These are phyloP conservation scores for Lamproptera curius DNA, from an alignment of 2,888 invertebrate species.

Conservation along the genomic window DNA sequence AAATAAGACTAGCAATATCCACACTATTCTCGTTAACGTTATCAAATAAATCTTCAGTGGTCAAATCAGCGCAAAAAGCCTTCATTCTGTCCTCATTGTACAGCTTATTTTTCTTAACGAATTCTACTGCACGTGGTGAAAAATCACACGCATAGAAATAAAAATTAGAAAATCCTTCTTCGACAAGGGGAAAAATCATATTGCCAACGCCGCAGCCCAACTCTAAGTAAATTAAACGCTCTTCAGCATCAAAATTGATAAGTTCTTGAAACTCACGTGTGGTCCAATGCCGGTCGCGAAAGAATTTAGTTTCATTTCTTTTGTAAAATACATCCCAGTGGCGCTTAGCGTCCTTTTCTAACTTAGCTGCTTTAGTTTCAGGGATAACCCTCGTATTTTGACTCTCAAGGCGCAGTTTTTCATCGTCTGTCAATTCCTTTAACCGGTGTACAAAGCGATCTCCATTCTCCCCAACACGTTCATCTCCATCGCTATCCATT, in stretches of 20 bases:
- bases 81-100: constrained; percentile 82
- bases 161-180: constrained; percentile 82
- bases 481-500: constrained; percentile 60
- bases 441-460: constrained; percentile 58
- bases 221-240: constrained; percentile 84
- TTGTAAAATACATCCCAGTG: constrained; percentile 99
- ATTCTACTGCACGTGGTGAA: constrained; percentile 92
- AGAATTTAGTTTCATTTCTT: constrained; percentile 94
- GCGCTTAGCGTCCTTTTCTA: constrained; percentile 90
- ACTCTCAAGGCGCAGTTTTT: constrained; percentile 78
- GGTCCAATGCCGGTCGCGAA: constrained; percentile 98
- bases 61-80: constrained; percentile 92
- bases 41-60: constrained; percentile 81
- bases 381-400: constrained; percentile 81
- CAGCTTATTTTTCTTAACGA: constrained; percentile 84
- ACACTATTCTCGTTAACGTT: constrained; percentile 71
- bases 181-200: constrained; percentile 93
- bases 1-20: constrained; percentile 93
- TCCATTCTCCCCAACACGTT: constrained; percentile 34
- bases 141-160: constrained; percentile 94
- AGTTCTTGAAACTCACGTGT: constrained; percentile 94
- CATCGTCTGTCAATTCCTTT: constrained; percentile 78
- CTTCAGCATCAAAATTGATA: constrained; percentile 70
- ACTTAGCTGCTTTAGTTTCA: constrained; percentile 84
- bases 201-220: constrained; percentile 98